Evolutionary conservation across 2,888 invertebrate genomes (phyloP), one percentile per base, ranked within the genome.

Genomic region (Hypercompe scribonia): DNA sequence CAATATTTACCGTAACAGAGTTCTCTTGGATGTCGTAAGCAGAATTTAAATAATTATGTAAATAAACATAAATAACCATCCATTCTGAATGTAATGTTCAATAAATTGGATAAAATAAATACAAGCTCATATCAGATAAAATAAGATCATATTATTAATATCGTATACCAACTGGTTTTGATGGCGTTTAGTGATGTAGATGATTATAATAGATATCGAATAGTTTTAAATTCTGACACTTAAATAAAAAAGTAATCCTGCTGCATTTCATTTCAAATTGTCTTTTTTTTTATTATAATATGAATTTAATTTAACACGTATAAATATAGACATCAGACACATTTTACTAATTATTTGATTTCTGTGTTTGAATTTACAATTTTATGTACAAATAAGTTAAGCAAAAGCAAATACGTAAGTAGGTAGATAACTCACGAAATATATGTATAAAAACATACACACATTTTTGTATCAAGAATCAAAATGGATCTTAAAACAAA

Each of bases 11-110:
- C 73, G 75, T 80, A 75, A 79, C 79, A 80, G 81, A 85, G 81
- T 83, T 85, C 84, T 74, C 78, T 77, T 76, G 81, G 83, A 74
- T 80, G 78, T 78, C 68, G 65, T 75, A 63, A 66, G 28, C 58
- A 78, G 63, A 72, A 78, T 75, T 79, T 76, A 69, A 85, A 81
- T 84, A 82, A 80, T 80, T 82, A 86, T 80, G 74, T 79, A 77
- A 77, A 82, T 86, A 81, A 78, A 81, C 73, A 84, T 78, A 77
- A 78, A 74, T 76, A 72, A 70, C 70, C 68, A 42, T 68, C 31
- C 65, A 46, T 74, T 78, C 68, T 65, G 79, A 79, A 81, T 79
- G 64, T 73, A 75, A 71, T 36, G 11, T n/a, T 66, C 75, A 73
- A 77, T 76, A 64, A 76, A 82, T 75, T 77, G 54, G 42, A 81